Evolutionary conservation across 2,113 vertebrate genomes (phyloP).

Genomic region (Gallinago undulata): DNA sequence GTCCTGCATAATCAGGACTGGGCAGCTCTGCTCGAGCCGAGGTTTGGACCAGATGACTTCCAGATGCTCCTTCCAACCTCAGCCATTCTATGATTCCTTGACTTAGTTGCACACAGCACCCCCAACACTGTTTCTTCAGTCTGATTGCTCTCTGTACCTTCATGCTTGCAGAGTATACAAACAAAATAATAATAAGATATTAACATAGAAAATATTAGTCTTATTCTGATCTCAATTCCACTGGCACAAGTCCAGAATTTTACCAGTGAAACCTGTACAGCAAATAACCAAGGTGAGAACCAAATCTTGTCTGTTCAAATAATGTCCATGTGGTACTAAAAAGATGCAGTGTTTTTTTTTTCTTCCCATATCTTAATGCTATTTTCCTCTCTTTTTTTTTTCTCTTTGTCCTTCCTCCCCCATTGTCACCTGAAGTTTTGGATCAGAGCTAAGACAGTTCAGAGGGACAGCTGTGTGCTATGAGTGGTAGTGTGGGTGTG

Average conservation of each 20-base stretch:
- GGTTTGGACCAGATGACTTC: background rate
- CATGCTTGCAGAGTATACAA: background rate
- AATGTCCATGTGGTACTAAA: background rate
- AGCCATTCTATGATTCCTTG: background rate
- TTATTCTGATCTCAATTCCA: background rate
- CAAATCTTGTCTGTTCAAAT: background rate
- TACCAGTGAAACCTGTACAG: background rate
- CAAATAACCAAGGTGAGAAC: background rate
- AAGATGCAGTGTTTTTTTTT: background rate
- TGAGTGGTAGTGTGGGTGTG: background rate
- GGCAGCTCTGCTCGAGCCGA: rapidly evolving
- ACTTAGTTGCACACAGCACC: background rate
- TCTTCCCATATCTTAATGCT: background rate
- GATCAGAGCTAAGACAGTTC: background rate
- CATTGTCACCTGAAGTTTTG: background rate
- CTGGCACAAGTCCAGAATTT: background rate
- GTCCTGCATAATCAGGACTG: background rate
- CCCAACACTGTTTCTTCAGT: background rate
- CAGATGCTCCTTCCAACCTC: background rate
- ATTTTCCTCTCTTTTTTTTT: background rate
- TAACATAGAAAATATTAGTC: background rate
- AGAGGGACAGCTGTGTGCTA: background rate
- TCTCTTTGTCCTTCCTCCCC: background rate
- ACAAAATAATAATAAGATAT: background rate
- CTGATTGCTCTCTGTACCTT: background rate